Evolutionary conservation across 2,797 vertebrate species (phyloP), one percentile per base, ranked within the genome.

Genomic region (Alosa sapidissima): DNA sequence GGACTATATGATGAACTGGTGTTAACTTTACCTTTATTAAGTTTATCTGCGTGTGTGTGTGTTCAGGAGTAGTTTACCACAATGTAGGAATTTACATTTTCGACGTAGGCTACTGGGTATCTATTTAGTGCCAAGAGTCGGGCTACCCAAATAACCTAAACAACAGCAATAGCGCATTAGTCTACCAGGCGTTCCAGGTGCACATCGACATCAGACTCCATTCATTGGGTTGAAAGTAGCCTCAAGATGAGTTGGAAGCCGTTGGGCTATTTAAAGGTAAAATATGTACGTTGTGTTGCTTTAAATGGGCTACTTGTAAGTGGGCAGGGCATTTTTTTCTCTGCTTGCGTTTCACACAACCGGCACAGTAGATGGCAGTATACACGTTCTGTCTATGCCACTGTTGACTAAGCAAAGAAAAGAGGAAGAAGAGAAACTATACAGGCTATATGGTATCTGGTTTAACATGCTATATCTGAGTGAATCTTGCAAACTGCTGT

Each of bases 381-480:
- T 78, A 78, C 41, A 19, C 7, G 14, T 47, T 19, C 41, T 47
- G 41, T 21, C 41, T 2, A 47, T 78, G 41, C 41, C 24, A 19
- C 36, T 78, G 72, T 78, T 78, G 72, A 78, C 72, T 47, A 78
- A 78, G 72, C 72, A 78, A 78, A 78, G 21, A 6, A 78, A 78
- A 78, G 72, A 78, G 72, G 72, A 78, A 75, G 68, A 75, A 78
- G 72, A 78, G 72, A 47, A 14, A 9, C 72, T 21, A 1, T 45
- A 41, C 41, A 41, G 41, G 72, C 72, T 45, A 47, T 8, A 47
- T 45, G 72, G 72, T 3, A 78, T 78, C 41, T 45, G 41, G 13
- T 47, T 19, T 1, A 45, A 78, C 36, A 47, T 78, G 72, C 45
- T 45, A 47, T 78, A 36, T 45, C 7, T 16, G 1, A 47, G 41